These are phyloP conservation scores for Dissostichus mawsoni DNA, from an alignment of 2,113 vertebrate species.

Conservation along the genomic window DNA sequence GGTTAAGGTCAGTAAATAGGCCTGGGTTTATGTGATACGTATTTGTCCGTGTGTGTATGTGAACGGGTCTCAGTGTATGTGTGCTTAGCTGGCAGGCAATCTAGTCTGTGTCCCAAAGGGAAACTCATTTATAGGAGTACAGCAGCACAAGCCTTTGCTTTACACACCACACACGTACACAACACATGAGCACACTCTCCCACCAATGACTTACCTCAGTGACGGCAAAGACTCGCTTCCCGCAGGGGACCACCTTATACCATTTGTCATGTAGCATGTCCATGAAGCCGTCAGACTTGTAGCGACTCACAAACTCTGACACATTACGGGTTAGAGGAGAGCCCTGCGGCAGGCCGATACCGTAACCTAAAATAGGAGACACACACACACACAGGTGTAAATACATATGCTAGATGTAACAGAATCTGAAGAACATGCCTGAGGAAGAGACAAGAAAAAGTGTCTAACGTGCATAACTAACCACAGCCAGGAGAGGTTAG, in stretches of 20 bases:
- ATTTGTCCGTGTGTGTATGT: slow-evolving; percentile 18
- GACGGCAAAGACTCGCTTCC: slow-evolving; percentile 94
- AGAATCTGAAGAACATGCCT: neutral
- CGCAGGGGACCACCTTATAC: slow-evolving; percentile 96
- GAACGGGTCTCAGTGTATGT: slow-evolving; percentile 6
- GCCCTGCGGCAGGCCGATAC: slow-evolving; percentile 94
- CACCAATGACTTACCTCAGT: slow-evolving; percentile 88
- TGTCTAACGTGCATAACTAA: slow-evolving; percentile 8
- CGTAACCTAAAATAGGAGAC: slow-evolving; percentile 87
- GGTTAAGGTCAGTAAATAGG: slow-evolving; percentile 47
- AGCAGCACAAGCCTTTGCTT: slow-evolving; percentile 39
- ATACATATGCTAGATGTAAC: slow-evolving; percentile 24
- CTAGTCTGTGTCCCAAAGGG: slow-evolving; percentile 53
- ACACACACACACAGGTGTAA: slow-evolving; percentile 14
- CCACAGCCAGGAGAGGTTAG: slow-evolving; percentile 27
- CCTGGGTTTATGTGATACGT: slow-evolving; percentile 33
- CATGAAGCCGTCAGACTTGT: slow-evolving; percentile 97
- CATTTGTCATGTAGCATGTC: slow-evolving; percentile 97
- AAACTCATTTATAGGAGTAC: slow-evolving; percentile 65
- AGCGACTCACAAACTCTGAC: slow-evolving; percentile 94
- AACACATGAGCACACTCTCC: slow-evolving; percentile 32
- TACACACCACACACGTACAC: slow-evolving; percentile 61
- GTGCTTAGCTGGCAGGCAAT: slow-evolving; percentile 54
- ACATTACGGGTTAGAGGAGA: slow-evolving; percentile 94
- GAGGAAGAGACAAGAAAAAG: neutral